Conservation (phyloP, 2,888 invertebrate species). For the Yponomeuta sedellus region DNA sequence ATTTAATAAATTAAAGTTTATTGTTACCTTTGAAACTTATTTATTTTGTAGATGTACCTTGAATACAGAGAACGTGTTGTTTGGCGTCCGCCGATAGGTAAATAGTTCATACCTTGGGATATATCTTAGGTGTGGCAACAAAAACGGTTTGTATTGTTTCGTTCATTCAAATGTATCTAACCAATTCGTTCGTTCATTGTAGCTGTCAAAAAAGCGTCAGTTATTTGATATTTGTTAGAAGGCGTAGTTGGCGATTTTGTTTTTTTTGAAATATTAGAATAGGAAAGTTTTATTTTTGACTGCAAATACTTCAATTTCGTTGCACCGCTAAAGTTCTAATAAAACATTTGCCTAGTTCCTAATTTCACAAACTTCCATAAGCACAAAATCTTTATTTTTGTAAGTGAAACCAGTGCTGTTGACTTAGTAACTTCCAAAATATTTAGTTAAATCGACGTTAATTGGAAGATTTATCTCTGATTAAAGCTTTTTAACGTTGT, state of each 20-base stretch:
- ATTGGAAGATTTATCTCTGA: neutral
- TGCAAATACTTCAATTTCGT: neutral
- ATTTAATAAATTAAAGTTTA: no score
- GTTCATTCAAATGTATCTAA: slow-evolving; percentile 3
- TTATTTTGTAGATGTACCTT: no score
- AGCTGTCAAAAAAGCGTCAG: slow-evolving; percentile 17
- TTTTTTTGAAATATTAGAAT: slow-evolving; percentile 10
- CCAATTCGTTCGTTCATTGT: slow-evolving; percentile 8
- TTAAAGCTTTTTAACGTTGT: neutral
- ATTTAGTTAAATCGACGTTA: slow-evolving; percentile 18
- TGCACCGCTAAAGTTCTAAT: neutral
- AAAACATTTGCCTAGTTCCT: neutral
- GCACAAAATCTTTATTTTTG: slow-evolving; percentile 5
- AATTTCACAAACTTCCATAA: neutral
- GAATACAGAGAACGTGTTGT: no score
- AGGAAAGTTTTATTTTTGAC: slow-evolving; percentile 6
- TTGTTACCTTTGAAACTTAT: no score
- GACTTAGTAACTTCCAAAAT: slow-evolving; percentile 55
- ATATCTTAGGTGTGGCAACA: neutral
- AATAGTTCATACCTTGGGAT: neutral
- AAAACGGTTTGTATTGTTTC: slow-evolving; percentile 6
- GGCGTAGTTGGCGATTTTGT: slow-evolving; percentile 9
- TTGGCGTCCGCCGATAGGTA: neutral
- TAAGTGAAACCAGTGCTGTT: slow-evolving; percentile 29
- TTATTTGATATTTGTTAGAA: slow-evolving; percentile 32